Percentiles rank a stretch among this genome's conserved stretches.
Evolutionary conservation across 2,888 invertebrate genomes (phyloP).

Genomic region (Drosophila merina): DNA sequence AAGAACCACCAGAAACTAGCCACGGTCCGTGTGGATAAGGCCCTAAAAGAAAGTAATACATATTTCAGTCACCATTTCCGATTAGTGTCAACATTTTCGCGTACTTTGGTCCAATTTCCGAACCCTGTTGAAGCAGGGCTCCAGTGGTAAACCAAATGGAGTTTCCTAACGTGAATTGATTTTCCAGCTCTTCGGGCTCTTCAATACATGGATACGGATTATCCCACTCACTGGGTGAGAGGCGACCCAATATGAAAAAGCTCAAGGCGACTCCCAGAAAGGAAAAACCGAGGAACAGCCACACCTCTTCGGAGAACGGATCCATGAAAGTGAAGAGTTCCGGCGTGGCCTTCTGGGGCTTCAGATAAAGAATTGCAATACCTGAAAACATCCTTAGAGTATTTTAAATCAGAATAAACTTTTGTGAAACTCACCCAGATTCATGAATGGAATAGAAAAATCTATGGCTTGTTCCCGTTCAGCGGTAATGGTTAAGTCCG

Average conservation of each 20-base stretch:
- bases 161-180: conserved; percentile 92
- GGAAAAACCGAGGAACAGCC: conserved; percentile 91
- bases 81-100: neutral
- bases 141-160: conserved; percentile 95
- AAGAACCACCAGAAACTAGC: conserved; percentile 96
- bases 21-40: conserved; percentile 93
- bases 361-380: conserved; percentile 94
- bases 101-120: conserved; percentile 94
- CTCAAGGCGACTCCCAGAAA: conserved; percentile 91
- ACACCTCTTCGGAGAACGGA: conserved; percentile 93
- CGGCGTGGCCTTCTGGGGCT: conserved; percentile 92
- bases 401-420: too few species aligned
- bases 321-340: conserved; percentile 95
- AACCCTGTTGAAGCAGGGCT: conserved; percentile 94
- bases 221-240: conserved; percentile 94
- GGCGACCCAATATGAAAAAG: conserved; percentile 91
- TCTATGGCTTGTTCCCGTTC: conserved; percentile 94
- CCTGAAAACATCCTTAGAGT: too few species aligned
- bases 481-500: conserved; percentile 94
- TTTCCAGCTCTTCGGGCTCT: conserved; percentile 92
- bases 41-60: conserved; percentile 85
- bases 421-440: conserved; percentile 86
- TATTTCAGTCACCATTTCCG: neutral
- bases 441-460: conserved; percentile 98
- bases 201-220: conserved; percentile 94